Base-by-base conservation (phyloP, 2,113 vertebrate genomes). In the Apodemus sylvaticus region DNA sequence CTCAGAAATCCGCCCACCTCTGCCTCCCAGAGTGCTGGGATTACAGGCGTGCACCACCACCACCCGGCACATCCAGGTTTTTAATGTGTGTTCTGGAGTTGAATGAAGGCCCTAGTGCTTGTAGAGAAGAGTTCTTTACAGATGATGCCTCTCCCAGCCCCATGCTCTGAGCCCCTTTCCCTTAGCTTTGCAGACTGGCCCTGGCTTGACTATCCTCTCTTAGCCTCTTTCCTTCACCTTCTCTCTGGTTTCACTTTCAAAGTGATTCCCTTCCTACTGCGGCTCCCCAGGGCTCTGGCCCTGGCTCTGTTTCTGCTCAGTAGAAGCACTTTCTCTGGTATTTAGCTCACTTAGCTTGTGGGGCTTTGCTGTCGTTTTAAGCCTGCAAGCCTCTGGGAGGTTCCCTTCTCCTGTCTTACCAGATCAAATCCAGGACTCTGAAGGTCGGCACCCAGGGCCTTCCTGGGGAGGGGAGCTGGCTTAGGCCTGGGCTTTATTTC, bases 401-500 rank as follows among this genome's bases (percentile, higher is more conserved):
- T 77, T 10, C 6, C 20, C 4, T 19, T 39, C 7, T 19, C 39
- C 36, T 17, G 19, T n/a, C n/a, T 60, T 74, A 19, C 10, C 22
- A 6, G 71, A 66, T 55, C 45, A 36, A 82, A 85, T 86, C 39
- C 42, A 11, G 29, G 36, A 24, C 19, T 48, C 39, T 24, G 60
- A 73, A 26, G 70, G n/a, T 62, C 1, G 4, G 24, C 5, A 2
- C 29, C 0, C 14, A 48, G n/a, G 39, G 76, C 48, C 16, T 53
- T 76, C 82, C 92, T 45, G 39, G 53, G 31, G 45, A 78, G 19
- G 36, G 1, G 24, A 64, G 39, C 93, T 70, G 73, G 68, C 68
- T 20, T n/a, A 48, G 60, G 29, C 68, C 86, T 91, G n/a, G 20
- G 53, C 42, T 81, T 70, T 77, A 55, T 79, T 86, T 91, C 58